Percentiles rank a stretch among this genome's conserved stretches.
Evolutionary conservation across 2,888 invertebrate genomes (phyloP).

Genomic region (Stomorhina lunata): DNA sequence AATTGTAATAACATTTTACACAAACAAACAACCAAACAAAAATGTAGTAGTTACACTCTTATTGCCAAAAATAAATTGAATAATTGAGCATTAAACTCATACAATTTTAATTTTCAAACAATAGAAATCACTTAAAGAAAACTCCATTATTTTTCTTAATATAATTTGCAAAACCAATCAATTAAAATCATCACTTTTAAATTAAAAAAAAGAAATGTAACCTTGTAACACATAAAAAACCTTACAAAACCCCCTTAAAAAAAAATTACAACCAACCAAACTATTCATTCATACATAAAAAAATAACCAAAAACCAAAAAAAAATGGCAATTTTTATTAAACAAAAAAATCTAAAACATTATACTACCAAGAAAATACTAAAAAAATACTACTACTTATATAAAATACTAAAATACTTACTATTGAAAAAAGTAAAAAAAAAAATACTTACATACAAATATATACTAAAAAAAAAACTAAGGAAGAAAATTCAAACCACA

Average conservation of each 20-base stretch:
- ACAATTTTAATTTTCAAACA: background rate
- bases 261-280: slow-evolving; percentile 39
- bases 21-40: background rate
- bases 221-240: slow-evolving; percentile 12
- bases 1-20: background rate
- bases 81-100: background rate
- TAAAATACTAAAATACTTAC: slow-evolving; percentile 60
- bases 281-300: slow-evolving; percentile 45
- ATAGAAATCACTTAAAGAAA: background rate
- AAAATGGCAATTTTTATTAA: slow-evolving; percentile 45
- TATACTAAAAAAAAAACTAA: slow-evolving; percentile 57
- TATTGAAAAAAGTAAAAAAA: slow-evolving; percentile 40
- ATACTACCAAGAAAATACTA: slow-evolving; percentile 54
- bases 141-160: background rate
- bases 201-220: too few species aligned
- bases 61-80: too few species aligned
- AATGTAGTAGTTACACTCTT: background rate
- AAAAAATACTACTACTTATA: slow-evolving; percentile 53
- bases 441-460: slow-evolving; percentile 40
- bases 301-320: slow-evolving; percentile 11
- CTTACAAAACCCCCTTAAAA: slow-evolving; percentile 34
- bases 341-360: slow-evolving; percentile 52
- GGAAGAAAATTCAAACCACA: slow-evolving; percentile 56
- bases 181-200: background rate
- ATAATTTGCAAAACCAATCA: background rate